Conservation (phyloP, 2,113 vertebrate genomes). For the Ceyx margarethae region DNA sequence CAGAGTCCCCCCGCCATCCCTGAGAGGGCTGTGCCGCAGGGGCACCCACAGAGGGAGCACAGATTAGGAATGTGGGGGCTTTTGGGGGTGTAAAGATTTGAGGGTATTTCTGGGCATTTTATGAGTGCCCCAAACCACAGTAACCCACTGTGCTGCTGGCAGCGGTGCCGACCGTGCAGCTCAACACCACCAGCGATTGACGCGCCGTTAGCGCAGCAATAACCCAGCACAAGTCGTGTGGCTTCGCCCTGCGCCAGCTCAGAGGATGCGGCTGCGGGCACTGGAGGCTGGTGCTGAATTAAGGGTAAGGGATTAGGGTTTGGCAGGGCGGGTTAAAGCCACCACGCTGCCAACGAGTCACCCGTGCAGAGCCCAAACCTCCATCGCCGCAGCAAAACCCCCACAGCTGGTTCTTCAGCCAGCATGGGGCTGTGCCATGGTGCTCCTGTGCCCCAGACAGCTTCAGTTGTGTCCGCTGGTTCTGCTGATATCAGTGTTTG, state of each 20-base stretch:
- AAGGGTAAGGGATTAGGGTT: not conserved
- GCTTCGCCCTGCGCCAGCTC: accelerated
- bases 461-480: not conserved
- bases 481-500: not conserved
- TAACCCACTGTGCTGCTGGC: not conserved
- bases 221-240: accelerated
- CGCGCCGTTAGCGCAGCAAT: not conserved
- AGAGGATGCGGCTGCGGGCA: not conserved
- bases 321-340: not conserved
- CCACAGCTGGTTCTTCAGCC: accelerated
- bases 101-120: not conserved
- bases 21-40: not conserved
- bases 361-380: not conserved
- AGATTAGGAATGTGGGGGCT: not conserved
- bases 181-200: not conserved
- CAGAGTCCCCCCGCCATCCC: not conserved
- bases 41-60: accelerated
- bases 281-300: not conserved
- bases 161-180: accelerated
- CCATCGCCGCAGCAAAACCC: accelerated
- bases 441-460: not conserved
- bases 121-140: not conserved
- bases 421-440: accelerated
- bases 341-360: accelerated
- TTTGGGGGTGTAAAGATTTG: not conserved